Percentiles rank a stretch among this genome's conserved stretches.
Evolutionary conservation across 53 echinoderm and acorn worm genomes (phyloP).

Genomic region (Echinometra lucunter): DNA sequence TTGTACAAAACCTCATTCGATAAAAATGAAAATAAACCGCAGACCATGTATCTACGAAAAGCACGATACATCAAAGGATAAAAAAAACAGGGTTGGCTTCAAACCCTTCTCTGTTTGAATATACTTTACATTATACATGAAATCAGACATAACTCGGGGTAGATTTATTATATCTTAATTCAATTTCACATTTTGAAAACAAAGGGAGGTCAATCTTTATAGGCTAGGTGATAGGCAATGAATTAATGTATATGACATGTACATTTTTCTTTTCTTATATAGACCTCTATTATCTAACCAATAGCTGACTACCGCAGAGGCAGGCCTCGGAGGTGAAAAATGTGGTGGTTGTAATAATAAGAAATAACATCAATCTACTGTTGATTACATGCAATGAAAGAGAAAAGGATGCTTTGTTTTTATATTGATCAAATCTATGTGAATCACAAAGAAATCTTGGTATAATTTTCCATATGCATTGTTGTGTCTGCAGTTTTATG

Average conservation of each 20-base stretch:
- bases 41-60: too few relatives aligned
- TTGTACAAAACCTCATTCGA: too few relatives aligned
- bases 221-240: neutral
- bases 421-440: neutral
- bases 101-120: too few relatives aligned
- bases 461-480: neutral
- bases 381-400: neutral
- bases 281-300: conserved; percentile 52
- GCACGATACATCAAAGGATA: too few relatives aligned
- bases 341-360: conserved; percentile 54
- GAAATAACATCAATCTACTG: neutral
- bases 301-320: conserved; percentile 30
- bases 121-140: neutral
- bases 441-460: conserved; percentile 1
- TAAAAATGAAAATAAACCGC: neutral
- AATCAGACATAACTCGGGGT: neutral
- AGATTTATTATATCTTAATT: neutral
- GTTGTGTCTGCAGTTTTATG: neutral
- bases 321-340: conserved; percentile 16
- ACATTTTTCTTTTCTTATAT: conserved; percentile 47
- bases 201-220: neutral
- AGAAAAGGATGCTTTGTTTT: neutral
- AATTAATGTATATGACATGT: conserved; percentile 45
- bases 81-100: too few relatives aligned
- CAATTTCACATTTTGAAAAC: neutral